These are phyloP conservation scores for Eulimnadia texana DNA, from an alignment of 1,140 invertebrate genomes.

Conservation along the genomic window DNA sequence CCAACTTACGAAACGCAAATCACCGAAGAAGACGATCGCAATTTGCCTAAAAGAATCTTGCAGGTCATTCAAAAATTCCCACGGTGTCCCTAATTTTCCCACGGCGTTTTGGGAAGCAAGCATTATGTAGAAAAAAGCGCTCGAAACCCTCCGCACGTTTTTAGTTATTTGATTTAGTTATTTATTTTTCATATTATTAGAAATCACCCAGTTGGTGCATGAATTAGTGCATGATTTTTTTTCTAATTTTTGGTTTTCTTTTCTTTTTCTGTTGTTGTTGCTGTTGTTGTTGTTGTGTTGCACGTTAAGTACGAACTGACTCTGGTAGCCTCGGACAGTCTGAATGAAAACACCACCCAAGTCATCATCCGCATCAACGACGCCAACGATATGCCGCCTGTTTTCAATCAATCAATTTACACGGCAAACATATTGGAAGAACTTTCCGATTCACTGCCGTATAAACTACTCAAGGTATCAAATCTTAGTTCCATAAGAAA, in stretches of 20 bases:
- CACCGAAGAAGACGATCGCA: constrained; percentile 86
- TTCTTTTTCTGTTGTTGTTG: constrained; percentile 19
- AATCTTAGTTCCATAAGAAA: too few species aligned
- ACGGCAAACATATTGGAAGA: constrained; percentile 50
- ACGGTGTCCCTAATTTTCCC: too few species aligned
- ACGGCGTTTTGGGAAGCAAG: too few species aligned
- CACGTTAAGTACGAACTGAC: constrained; percentile 59
- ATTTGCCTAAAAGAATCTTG: constrained; percentile 79
- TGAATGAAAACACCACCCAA: constrained; percentile 64
- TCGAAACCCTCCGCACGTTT: too few species aligned
- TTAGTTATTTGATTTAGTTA: neutral
- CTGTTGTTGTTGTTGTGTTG: constrained; percentile 19
- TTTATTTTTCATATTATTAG: neutral
- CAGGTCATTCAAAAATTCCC: constrained; percentile 52
- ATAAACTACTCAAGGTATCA: constrained; percentile 42
- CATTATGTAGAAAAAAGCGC: too few species aligned
- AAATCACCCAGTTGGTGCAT: constrained; percentile 13
- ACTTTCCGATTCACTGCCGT: constrained; percentile 39
- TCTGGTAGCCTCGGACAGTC: constrained; percentile 68
- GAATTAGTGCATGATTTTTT: constrained; percentile 19
- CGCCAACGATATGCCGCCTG: constrained; percentile 66
- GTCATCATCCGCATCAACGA: constrained; percentile 61
- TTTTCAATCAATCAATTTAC: constrained; percentile 54
- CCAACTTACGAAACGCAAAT: constrained; percentile 89
- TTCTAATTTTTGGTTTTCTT: constrained; percentile 17